phyloP scores from a whole-genome alignment of 2,113 vertebrate genomes.

The Sphaerodactylus townsendi region DNA sequence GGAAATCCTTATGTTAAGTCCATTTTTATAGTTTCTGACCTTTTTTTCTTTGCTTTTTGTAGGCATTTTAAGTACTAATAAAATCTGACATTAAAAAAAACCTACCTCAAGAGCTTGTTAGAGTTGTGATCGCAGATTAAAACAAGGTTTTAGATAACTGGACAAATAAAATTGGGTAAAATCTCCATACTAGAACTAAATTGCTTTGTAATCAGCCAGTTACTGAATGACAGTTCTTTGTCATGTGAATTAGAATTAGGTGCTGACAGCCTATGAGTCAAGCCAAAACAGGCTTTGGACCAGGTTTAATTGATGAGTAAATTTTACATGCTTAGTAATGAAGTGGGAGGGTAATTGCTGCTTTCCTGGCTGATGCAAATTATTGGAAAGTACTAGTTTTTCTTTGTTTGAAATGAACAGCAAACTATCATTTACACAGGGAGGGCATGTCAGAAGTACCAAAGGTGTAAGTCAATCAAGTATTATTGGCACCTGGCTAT shows the following conservation, averaged over 20 bases:
- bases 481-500: not conserved
- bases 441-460: not conserved
- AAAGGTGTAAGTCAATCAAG: not conserved
- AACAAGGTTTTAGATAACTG: too few species aligned
- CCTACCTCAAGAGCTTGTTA: too few species aligned
- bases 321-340: conserved; percentile 1
- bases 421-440: not conserved
- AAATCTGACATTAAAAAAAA: too few species aligned
- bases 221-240: not conserved
- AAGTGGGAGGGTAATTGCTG: not conserved
- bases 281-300: not conserved
- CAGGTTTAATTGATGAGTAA: not conserved
- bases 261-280: not conserved
- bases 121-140: too few species aligned
- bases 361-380: not conserved
- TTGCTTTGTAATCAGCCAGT: not conserved
- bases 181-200: too few species aligned
- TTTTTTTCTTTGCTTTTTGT: too few species aligned
- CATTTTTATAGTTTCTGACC: too few species aligned
- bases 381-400: not conserved
- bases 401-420: not conserved
- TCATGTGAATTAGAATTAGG: not conserved
- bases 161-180: too few species aligned
- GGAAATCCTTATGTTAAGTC: too few species aligned
- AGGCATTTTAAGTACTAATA: too few species aligned